Conservation (phyloP, 37 sponge, comb jelly and placozoan genomes). For the Cliona cf. orientalis region DNA sequence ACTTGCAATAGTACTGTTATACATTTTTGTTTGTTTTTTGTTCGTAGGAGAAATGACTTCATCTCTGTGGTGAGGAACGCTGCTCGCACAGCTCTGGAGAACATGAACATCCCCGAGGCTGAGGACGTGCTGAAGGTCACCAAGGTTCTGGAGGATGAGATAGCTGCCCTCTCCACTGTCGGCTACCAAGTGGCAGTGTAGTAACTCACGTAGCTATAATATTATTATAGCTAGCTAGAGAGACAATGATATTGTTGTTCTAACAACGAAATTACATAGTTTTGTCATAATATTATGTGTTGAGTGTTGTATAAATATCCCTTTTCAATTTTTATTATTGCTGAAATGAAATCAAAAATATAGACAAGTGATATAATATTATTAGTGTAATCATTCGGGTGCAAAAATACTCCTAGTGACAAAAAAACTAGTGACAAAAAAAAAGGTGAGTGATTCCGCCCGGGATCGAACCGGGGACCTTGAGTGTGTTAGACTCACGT, state of each 20-base stretch:
- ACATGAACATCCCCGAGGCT: slow-evolving; percentile 88
- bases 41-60: slow-evolving; percentile 92
- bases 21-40: not conserved
- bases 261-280: not conserved
- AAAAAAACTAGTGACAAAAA: no score
- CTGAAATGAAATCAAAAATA: no score
- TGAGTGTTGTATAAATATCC: not conserved
- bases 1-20: not conserved
- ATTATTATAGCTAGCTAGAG: not conserved
- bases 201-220: not conserved
- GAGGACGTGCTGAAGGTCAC: slow-evolving; percentile 78
- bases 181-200: slow-evolving; percentile 51
- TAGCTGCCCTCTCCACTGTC: slow-evolving; percentile 51
- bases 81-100: slow-evolving; percentile 88
- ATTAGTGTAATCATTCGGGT: no score
- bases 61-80: slow-evolving; percentile 94
- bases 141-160: slow-evolving; percentile 76
- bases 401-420: no score
- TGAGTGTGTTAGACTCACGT: slow-evolving; percentile 75
- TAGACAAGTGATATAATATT: no score
- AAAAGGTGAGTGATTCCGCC: slow-evolving; percentile 53
- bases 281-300: not conserved
- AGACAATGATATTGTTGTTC: no score
- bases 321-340: not conserved
- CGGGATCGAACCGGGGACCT: slow-evolving; percentile 71